phyloP scores from a whole-genome alignment of 2,888 invertebrate species.

The Phorcus lineatus region DNA sequence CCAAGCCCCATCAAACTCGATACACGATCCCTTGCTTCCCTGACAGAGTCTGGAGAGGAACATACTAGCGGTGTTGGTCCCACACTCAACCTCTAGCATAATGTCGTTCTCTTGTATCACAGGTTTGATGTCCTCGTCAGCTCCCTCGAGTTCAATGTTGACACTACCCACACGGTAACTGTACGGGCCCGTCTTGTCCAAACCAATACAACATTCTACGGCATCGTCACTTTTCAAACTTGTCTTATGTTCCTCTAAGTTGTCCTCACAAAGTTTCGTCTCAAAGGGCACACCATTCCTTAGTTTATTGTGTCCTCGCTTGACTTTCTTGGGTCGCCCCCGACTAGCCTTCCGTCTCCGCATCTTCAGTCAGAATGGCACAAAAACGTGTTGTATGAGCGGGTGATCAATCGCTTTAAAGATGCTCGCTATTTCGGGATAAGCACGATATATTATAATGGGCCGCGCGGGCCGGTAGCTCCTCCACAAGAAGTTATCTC shows the following conservation, averaged over 20 bases:
- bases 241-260: not conserved
- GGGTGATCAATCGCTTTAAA: not conserved
- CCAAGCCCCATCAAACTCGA: slow-evolving; percentile 75
- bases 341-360: slow-evolving; percentile 19
- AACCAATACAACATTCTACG: slow-evolving; percentile 38
- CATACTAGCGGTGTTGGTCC: slow-evolving; percentile 71
- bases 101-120: slow-evolving; percentile 58
- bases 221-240: slow-evolving; percentile 15
- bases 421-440: not conserved
- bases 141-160: slow-evolving; percentile 40
- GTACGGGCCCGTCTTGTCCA: slow-evolving; percentile 43
- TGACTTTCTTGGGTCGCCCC: slow-evolving; percentile 19
- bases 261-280: slow-evolving; percentile 9
- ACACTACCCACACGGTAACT: slow-evolving; percentile 43
- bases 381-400: not conserved
- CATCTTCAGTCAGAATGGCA: slow-evolving; percentile 3
- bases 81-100: slow-evolving; percentile 74
- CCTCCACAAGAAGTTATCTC: not conserved
- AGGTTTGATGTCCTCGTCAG: slow-evolving; percentile 49
- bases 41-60: slow-evolving; percentile 75
- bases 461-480: not conserved
- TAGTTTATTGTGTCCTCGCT: slow-evolving; percentile 4
- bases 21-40: slow-evolving; percentile 77
- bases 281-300: not conserved
- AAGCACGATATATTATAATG: slow-evolving; percentile 16